A percentile compares a stretch with the other conserved stretches of the same genome.
Evolutionary conservation across 2,113 vertebrate species (phyloP).

Genomic region (Corythaixoides concolor): DNA sequence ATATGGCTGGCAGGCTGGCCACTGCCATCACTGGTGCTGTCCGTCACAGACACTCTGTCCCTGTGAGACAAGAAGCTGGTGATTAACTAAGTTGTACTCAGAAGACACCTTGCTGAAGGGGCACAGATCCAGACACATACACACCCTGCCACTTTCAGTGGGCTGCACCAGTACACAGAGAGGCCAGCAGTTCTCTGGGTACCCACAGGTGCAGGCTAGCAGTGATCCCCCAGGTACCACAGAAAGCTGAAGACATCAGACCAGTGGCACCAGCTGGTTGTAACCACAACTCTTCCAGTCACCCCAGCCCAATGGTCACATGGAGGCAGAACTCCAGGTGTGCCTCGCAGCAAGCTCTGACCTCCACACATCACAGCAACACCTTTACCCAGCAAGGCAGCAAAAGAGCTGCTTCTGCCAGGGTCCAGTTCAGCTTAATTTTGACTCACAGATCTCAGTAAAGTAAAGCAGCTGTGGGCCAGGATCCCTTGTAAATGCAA

Average conservation of each 20-base stretch:
- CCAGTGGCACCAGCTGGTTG: not conserved
- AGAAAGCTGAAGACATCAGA: not conserved
- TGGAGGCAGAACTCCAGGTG: not conserved
- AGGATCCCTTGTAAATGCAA: not conserved
- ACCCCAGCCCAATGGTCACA: not conserved
- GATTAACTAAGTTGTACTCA: rapidly evolving
- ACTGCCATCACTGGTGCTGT: constrained; percentile 71
- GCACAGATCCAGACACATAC: rapidly evolving
- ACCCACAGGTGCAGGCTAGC: not conserved
- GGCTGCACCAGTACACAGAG: not conserved
- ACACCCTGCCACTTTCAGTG: not conserved
- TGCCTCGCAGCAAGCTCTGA: not conserved
- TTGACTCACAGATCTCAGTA: not conserved
- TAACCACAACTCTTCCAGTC: not conserved
- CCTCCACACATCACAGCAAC: not conserved
- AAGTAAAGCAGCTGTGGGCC: not conserved
- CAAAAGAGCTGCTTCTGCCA: not conserved
- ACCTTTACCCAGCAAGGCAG: not conserved
- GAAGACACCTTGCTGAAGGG: rapidly evolving
- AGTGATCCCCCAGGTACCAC: not conserved
- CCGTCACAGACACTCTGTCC: constrained; percentile 77
- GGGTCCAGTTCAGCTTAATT: not conserved
- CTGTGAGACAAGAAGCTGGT: constrained; percentile 49
- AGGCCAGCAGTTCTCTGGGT: too few species aligned
- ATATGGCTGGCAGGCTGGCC: constrained; percentile 76